phyloP scores from a whole-genome alignment of 1,140 invertebrate genomes.

The Aphidius gifuensis region DNA sequence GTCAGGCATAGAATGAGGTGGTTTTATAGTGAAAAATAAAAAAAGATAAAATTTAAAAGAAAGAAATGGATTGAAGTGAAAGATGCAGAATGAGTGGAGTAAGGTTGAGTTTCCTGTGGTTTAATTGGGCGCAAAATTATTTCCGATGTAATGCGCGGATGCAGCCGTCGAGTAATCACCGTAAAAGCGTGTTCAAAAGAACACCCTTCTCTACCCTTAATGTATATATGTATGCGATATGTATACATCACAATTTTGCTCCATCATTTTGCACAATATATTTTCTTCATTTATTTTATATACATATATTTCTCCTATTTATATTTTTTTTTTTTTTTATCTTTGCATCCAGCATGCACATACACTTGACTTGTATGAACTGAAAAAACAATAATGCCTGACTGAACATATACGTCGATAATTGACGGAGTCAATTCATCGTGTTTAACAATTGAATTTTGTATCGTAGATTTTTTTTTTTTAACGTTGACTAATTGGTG shows the following conservation, averaged over 20 bases:
- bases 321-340: constrained; percentile 3
- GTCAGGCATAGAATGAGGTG: background rate
- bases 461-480: no score
- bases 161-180: constrained; percentile 51
- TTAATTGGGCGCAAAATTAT: constrained; percentile 57
- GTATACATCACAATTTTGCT: constrained; percentile 5
- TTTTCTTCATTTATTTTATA: background rate
- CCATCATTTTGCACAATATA: background rate
- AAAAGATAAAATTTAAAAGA: constrained; percentile 2
- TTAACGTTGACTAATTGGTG: background rate
- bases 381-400: background rate
- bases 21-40: background rate
- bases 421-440: no score
- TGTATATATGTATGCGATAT: background rate
- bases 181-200: constrained; percentile 48
- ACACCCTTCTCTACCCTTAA: constrained; percentile 20
- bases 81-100: constrained; percentile 28
- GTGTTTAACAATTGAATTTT: no score
- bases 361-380: background rate
- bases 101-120: constrained; percentile 48
- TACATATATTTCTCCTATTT: no score
- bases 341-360: background rate
- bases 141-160: constrained; percentile 52
- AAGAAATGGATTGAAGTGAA: constrained; percentile 8
- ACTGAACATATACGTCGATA: no score